A percentile compares a stretch with the other conserved stretches of the same genome.
phyloP scores from a whole-genome alignment of 2,113 vertebrate species.

The Odocoileus virginianus region DNA sequence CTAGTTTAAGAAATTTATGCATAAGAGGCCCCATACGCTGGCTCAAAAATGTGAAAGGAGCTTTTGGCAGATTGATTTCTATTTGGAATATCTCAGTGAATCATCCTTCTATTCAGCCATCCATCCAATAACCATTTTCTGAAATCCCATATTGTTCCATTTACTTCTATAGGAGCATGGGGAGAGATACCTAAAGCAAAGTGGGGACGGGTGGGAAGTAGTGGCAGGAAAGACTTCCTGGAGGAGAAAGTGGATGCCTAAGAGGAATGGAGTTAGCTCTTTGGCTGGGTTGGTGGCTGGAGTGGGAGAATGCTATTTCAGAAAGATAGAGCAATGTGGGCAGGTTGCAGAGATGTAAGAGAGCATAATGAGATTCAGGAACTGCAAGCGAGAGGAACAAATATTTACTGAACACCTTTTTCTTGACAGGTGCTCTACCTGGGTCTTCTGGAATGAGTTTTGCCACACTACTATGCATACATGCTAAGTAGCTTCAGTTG shows the following conservation, averaged over 20 bases:
- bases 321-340: neutral
- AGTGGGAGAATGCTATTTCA: neutral
- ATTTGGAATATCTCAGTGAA: neutral
- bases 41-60: neutral
- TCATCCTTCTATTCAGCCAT: neutral
- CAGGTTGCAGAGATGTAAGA: neutral
- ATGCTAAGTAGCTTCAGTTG: neutral
- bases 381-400: neutral
- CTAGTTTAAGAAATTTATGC: neutral
- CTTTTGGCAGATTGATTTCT: neutral
- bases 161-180: neutral
- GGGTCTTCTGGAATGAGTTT: neutral
- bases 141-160: neutral
- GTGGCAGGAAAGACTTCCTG: neutral
- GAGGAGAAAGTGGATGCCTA: neutral
- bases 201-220: neutral
- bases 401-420: neutral
- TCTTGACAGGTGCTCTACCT: neutral
- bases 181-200: neutral
- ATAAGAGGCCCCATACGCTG: neutral
- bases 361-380: neutral
- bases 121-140: neutral
- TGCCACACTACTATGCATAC: neutral
- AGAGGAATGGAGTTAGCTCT: neutral
- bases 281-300: neutral